Conservation (phyloP, 2,888 invertebrate species). For the Xestia rhomboidea region DNA sequence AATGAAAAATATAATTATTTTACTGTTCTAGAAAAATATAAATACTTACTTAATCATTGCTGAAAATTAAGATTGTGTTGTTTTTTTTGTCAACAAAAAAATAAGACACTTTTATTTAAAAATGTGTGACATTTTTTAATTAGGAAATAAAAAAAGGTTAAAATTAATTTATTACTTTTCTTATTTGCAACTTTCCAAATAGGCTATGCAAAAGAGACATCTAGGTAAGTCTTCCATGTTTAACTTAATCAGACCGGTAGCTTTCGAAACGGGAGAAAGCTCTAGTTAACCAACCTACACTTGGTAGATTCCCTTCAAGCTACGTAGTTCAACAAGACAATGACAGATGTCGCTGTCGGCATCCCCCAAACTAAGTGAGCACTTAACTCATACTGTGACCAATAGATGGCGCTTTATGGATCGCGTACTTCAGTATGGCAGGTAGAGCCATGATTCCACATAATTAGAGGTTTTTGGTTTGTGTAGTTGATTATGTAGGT, state of each 20-base stretch:
- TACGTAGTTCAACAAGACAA: conserved; percentile 40
- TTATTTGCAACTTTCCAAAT: background rate
- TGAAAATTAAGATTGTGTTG: background rate
- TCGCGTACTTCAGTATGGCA: background rate
- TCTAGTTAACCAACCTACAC: background rate
- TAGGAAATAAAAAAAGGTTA: too few relatives aligned
- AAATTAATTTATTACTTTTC: background rate
- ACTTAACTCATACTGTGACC: conserved; percentile 19
- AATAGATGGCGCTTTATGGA: conserved; percentile 74
- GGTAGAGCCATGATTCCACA: background rate
- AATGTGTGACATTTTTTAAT: background rate
- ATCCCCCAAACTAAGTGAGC: conserved; percentile 15
- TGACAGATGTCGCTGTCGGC: conserved; percentile 62
- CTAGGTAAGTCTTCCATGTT: conserved; percentile 9
- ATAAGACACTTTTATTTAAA: background rate
- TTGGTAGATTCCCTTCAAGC: background rate
- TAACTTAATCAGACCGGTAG: background rate
- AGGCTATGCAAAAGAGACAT: conserved; percentile 47
- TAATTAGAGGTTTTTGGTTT: background rate
- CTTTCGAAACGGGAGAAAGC: conserved; percentile 26
- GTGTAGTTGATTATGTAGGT: background rate
- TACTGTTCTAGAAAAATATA: background rate
- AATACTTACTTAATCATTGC: background rate
- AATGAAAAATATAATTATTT: background rate
- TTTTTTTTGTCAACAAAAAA: background rate